Conservation (phyloP, 1,140 invertebrate genomes). For the Drosophila funebris region DNA sequence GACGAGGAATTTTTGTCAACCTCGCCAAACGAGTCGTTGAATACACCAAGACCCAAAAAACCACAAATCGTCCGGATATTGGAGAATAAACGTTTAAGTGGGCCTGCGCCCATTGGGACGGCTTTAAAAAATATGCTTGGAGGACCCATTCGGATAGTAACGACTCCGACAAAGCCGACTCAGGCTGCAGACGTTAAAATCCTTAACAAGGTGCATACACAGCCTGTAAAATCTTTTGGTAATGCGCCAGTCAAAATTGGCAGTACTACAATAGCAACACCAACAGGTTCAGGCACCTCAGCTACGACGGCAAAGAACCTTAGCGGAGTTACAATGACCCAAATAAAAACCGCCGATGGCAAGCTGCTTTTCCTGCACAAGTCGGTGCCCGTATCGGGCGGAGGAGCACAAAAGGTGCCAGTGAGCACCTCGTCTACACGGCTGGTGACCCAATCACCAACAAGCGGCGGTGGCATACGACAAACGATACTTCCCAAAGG, state of each 20-base stretch:
- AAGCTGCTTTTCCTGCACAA: slow-evolving; percentile 60
- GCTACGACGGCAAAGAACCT: slow-evolving; percentile 7
- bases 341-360: slow-evolving; percentile 62
- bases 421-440: neutral
- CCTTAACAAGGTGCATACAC: slow-evolving; percentile 53
- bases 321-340: slow-evolving; percentile 47
- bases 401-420: slow-evolving; percentile 2
- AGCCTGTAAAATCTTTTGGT: slow-evolving; percentile 25
- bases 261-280: slow-evolving; percentile 35
- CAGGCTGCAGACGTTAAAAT: slow-evolving; percentile 56
- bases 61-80: slow-evolving; percentile 46
- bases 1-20: neutral
- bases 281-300: slow-evolving; percentile 3
- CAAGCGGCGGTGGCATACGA: slow-evolving; percentile 37
- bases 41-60: slow-evolving; percentile 70
- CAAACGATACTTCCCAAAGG: slow-evolving; percentile 55
- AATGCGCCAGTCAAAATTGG: slow-evolving; percentile 51
- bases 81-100: slow-evolving; percentile 50
- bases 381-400: slow-evolving; percentile 6
- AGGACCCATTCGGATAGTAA: slow-evolving; percentile 38
- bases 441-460: slow-evolving; percentile 2
- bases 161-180: slow-evolving; percentile 17
- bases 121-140: slow-evolving; percentile 49
- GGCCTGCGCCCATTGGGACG: slow-evolving; percentile 17
- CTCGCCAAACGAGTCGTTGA: slow-evolving; percentile 56